Evolutionary conservation across 2,113 vertebrate genomes (phyloP).

Genomic region (Calonectris borealis): DNA sequence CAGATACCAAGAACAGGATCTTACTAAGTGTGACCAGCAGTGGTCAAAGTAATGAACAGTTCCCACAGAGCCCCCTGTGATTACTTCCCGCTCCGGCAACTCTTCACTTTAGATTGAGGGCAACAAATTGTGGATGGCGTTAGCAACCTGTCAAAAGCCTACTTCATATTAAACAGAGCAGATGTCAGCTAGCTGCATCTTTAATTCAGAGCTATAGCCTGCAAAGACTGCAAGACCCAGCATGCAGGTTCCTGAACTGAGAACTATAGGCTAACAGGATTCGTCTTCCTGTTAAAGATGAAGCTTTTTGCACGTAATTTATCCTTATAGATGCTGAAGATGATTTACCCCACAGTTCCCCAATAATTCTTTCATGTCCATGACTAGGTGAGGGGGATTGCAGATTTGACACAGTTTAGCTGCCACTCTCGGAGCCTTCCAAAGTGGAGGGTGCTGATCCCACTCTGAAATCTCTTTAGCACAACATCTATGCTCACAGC

Average conservation of each 20-base stretch:
- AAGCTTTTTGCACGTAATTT: not conserved
- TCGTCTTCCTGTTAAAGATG: not conserved
- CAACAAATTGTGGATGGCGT: slow-evolving; percentile 5
- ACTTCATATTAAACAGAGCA: not conserved
- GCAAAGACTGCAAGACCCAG: not conserved
- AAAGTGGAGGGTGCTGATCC: not conserved
- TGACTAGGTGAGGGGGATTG: not conserved
- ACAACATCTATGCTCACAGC: not conserved
- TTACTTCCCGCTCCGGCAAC: not conserved
- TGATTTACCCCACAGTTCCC: not conserved
- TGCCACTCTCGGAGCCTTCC: not conserved
- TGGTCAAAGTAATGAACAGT: slow-evolving; percentile 22
- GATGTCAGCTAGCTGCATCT: not conserved
- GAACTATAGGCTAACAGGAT: not conserved
- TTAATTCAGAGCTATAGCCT: not conserved
- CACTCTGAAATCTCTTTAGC: not conserved
- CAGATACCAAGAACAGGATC: not conserved
- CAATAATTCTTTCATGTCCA: not conserved
- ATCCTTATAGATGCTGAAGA: not conserved
- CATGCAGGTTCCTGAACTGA: not conserved
- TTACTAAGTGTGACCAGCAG: slow-evolving; percentile 30
- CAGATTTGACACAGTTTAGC: not conserved
- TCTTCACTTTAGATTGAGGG: not conserved
- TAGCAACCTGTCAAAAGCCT: slow-evolving; percentile 1
- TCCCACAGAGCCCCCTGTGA: not conserved